These are phyloP conservation scores for Drosophila littoralis DNA, from an alignment of 1,140 invertebrate genomes.

Conservation along the genomic window DNA sequence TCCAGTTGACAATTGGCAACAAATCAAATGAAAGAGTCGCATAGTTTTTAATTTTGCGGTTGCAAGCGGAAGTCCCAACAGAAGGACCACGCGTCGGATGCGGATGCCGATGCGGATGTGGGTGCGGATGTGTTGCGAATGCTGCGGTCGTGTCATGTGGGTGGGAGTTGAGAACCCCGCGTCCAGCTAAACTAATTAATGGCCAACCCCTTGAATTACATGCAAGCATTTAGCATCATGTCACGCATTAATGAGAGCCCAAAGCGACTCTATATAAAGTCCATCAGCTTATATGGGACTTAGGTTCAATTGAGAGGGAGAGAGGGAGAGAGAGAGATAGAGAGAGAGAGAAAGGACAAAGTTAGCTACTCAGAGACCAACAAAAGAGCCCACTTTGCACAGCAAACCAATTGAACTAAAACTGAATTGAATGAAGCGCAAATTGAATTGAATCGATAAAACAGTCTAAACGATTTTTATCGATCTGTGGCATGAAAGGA, in stretches of 20 bases:
- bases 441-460: too few relatives aligned
- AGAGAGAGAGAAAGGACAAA: not conserved
- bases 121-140: not conserved
- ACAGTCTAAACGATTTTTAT: too few relatives aligned
- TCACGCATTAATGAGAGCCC: not conserved
- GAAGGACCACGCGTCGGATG: conserved; percentile 1
- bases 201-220: not conserved
- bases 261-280: not conserved
- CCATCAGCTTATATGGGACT: not conserved
- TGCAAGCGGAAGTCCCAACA: conserved; percentile 6
- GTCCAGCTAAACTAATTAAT: conserved; percentile 1
- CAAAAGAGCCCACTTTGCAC: not conserved
- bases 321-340: not conserved
- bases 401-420: too few relatives aligned
- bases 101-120: not conserved
- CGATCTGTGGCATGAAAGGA: too few relatives aligned
- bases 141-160: conserved; percentile 3
- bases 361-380: not conserved
- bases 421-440: too few relatives aligned
- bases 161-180: not conserved
- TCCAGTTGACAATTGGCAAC: conserved; percentile 6
- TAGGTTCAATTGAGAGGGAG: not conserved
- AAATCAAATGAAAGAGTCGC: conserved; percentile 5
- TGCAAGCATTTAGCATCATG: conserved; percentile 1
- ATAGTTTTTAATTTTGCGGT: conserved; percentile 18